Conservation (phyloP, 2,113 vertebrate genomes). For the Parus major region DNA sequence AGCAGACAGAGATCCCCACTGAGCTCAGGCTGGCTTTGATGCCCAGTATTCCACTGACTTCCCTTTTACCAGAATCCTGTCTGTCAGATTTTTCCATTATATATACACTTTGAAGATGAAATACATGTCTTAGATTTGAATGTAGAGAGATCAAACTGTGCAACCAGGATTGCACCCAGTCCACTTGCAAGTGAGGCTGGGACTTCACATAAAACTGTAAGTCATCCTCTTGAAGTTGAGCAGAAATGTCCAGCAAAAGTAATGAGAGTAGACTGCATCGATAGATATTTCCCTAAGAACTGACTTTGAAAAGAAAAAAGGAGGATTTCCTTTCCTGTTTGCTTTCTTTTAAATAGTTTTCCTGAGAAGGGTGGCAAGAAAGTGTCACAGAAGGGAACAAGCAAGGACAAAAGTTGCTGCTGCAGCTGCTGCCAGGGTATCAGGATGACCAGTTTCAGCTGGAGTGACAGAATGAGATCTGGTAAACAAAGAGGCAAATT, state of each 20-base stretch:
- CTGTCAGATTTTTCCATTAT: conserved; percentile 3
- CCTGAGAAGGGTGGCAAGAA: background rate
- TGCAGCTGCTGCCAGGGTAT: background rate
- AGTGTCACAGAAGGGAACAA: background rate
- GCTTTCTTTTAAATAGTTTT: background rate
- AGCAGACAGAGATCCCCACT: conserved; percentile 11
- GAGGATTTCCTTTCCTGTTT: background rate
- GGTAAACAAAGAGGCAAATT: background rate
- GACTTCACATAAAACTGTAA: conserved; percentile 51
- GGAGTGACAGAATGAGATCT: background rate
- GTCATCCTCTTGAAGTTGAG: background rate
- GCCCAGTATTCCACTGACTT: conserved; percentile 15
- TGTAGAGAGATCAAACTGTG: conserved; percentile 42
- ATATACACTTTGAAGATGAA: conserved; percentile 39
- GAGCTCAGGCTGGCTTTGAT: conserved; percentile 44
- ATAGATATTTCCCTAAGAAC: background rate
- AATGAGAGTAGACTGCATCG: background rate
- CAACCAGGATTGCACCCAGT: background rate
- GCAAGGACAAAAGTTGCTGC: background rate
- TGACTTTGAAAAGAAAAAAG: background rate
- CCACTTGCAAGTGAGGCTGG: conserved; percentile 19
- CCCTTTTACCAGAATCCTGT: conserved; percentile 19
- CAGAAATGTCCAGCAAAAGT: background rate
- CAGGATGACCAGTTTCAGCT: background rate
- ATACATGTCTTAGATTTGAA: conserved; percentile 55